phyloP scores from a whole-genome alignment of 2,888 invertebrate species.

The Xanthorhoe spadicearia region DNA sequence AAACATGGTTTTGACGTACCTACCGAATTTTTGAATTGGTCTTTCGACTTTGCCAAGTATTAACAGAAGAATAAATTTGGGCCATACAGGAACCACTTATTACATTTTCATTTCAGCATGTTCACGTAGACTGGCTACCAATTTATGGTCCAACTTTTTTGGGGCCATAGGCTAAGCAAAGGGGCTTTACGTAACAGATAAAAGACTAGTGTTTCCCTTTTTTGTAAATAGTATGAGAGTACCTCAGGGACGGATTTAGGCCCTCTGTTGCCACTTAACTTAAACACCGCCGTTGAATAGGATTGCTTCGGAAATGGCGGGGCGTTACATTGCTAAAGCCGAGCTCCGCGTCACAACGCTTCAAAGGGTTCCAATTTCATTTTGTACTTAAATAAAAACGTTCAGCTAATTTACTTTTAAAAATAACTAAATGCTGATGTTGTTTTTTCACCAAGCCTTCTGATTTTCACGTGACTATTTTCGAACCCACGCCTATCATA shows the following conservation, averaged over 20 bases:
- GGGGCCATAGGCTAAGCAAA: conserved; percentile 15
- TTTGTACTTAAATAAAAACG: neutral
- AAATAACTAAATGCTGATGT: neutral
- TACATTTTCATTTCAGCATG: neutral
- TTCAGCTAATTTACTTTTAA: neutral
- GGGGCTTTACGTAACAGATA: conserved; percentile 25
- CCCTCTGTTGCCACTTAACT: conserved; percentile 57
- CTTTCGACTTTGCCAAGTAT: neutral
- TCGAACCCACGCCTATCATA: too few relatives aligned
- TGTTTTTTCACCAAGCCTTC: too few relatives aligned
- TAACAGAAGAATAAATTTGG: neutral
- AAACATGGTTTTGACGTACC: neutral
- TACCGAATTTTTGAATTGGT: neutral
- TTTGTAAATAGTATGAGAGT: conserved; percentile 43
- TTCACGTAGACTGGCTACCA: neutral
- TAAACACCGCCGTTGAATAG: conserved; percentile 56
- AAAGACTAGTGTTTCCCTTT: conserved; percentile 40
- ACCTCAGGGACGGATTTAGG: conserved; percentile 41
- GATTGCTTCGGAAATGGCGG: conserved; percentile 55
- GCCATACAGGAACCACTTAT: neutral
- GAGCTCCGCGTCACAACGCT: conserved; percentile 43
- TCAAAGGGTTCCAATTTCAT: neutral
- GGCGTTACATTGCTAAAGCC: conserved; percentile 55
- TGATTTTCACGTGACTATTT: too few relatives aligned
- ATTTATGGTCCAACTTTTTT: conserved; percentile 10